Percentiles rank a stretch among this genome's conserved stretches.
Conservation (phyloP, 2,797 vertebrate genomes). For the Acipenser ruthenus region DNA sequence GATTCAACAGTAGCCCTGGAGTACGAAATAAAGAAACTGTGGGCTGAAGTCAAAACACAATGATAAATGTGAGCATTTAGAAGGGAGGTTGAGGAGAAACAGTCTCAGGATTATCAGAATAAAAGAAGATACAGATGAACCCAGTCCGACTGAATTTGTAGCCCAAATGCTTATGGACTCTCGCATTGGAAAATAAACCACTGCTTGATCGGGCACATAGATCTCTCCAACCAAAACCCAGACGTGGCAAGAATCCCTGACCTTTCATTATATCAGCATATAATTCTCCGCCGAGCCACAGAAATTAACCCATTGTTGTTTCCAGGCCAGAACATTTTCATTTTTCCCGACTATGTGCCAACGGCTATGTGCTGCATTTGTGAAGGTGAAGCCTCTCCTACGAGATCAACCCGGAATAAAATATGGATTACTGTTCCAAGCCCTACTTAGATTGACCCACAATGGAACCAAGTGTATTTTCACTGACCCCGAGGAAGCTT, state of each 20-base stretch:
- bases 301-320: slow-evolving; percentile 1
- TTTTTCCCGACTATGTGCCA: slow-evolving; percentile 5
- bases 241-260: not conserved
- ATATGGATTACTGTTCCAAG: no score
- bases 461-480: no score
- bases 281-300: not conserved
- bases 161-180: slow-evolving; percentile 7
- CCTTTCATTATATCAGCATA: slow-evolving; percentile 5
- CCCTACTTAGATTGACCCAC: no score
- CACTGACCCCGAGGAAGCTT: no score
- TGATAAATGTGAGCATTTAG: slow-evolving; percentile 14
- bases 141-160: slow-evolving; percentile 9
- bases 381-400: not conserved
- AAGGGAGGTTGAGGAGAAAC: slow-evolving; percentile 13
- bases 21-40: no score
- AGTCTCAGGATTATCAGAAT: slow-evolving; percentile 14
- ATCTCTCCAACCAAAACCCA: not conserved
- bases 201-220: slow-evolving; percentile 9
- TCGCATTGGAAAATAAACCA: slow-evolving; percentile 10
- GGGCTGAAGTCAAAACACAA: no score
- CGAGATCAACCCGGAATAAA: no score
- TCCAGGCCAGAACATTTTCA: not conserved
- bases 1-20: no score
- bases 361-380: not conserved
- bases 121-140: slow-evolving; percentile 4